Conservation (phyloP, 2,888 invertebrate species). For the Fragum whitleyi region DNA sequence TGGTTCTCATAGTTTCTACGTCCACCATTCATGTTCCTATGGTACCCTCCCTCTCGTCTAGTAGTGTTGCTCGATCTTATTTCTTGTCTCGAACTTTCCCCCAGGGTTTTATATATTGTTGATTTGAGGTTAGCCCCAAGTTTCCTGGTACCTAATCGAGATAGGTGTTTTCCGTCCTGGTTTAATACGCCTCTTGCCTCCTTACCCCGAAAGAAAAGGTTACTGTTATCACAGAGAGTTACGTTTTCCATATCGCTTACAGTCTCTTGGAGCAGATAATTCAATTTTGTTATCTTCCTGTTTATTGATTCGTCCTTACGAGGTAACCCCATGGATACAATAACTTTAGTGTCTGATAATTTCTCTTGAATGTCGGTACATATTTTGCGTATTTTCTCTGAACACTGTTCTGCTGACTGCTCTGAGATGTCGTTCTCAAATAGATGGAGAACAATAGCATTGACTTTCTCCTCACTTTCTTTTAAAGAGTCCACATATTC, state of each 20-base stretch:
- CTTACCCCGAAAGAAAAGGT: constrained; percentile 14
- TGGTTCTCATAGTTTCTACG: not conserved
- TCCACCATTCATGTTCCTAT: too few species aligned
- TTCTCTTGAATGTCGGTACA: not conserved
- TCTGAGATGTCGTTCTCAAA: not conserved
- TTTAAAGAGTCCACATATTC: not conserved
- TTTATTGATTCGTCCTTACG: not conserved
- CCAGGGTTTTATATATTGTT: not conserved
- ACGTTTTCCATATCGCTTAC: not conserved
- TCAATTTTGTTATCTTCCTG: not conserved
- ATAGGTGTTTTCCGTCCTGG: constrained; percentile 14
- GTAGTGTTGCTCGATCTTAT: too few species aligned
- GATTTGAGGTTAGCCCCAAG: constrained; percentile 9
- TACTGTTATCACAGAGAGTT: not conserved
- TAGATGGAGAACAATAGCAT: not conserved
- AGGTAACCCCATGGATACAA: too few species aligned
- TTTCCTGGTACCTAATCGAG: not conserved
- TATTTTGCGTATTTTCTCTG: not conserved
- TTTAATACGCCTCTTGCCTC: not conserved
- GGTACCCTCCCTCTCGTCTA: too few species aligned
- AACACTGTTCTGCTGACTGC: not conserved
- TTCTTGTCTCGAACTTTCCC: too few species aligned
- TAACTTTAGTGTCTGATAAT: not conserved
- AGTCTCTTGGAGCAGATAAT: not conserved
- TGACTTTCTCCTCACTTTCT: not conserved